These are phyloP conservation scores for Patiria miniata DNA, from an alignment of 35 echinoderm and acorn worm genomes.

Conservation along the genomic window DNA sequence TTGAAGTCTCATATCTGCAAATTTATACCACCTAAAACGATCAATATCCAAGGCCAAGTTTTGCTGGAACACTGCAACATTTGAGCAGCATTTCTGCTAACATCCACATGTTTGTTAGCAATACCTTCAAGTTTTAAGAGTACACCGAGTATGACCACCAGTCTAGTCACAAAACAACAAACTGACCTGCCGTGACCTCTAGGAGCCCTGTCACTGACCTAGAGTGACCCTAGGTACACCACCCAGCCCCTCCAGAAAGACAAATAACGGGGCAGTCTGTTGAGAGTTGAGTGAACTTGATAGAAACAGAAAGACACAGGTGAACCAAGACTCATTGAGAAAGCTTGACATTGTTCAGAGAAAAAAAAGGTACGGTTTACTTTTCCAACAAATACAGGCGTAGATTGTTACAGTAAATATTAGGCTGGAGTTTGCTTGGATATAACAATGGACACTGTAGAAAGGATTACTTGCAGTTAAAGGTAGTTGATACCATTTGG, in stretches of 20 bases:
- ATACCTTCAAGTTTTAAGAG: too few relatives aligned
- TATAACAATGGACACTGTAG: neutral
- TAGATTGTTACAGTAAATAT: constrained; percentile 9
- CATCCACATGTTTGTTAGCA: too few relatives aligned
- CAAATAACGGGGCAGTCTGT: neutral
- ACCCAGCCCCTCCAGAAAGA: constrained; percentile 9
- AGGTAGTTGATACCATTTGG: too few relatives aligned
- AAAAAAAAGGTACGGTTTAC: neutral
- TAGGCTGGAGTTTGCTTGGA: neutral
- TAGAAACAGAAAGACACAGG: neutral
- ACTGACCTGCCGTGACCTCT: neutral
- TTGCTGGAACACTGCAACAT: too few relatives aligned
- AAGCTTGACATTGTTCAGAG: neutral
- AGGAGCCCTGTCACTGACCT: constrained; percentile 19
- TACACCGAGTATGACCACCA: too few relatives aligned
- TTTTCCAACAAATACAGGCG: neutral
- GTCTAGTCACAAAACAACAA: neutral
- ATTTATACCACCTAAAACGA: too few relatives aligned
- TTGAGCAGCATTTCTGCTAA: too few relatives aligned
- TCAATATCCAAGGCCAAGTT: too few relatives aligned
- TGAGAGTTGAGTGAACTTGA: constrained; percentile 21
- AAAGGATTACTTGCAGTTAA: neutral
- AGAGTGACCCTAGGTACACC: neutral
- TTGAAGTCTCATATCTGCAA: too few relatives aligned
- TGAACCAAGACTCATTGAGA: neutral